Percentiles rank a stretch among this genome's conserved stretches.
Evolutionary conservation across 2,888 invertebrate species (phyloP).

Genomic region (Diarsia rubi): DNA sequence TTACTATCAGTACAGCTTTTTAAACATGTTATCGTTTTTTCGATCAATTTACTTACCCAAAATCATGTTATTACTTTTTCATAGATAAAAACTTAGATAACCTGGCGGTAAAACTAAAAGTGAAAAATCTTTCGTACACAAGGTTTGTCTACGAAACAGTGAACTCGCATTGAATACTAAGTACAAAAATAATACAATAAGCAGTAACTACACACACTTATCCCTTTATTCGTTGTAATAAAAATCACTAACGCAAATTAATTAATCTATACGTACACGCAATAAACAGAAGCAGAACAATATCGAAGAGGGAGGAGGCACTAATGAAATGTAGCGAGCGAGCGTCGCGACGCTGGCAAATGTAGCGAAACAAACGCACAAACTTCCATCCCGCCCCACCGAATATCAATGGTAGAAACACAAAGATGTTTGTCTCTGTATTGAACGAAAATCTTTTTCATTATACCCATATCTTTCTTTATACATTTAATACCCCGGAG

Average conservation of each 20-base stretch:
- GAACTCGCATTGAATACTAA: conserved; percentile 46
- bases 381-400: conserved; percentile 75
- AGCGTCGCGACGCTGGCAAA: conserved; percentile 80
- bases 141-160: conserved; percentile 15
- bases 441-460: conserved; percentile 69
- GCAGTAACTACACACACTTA: conserved; percentile 47
- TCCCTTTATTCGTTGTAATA: conserved; percentile 69
- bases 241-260: conserved; percentile 83
- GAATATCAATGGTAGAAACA: conserved; percentile 77
- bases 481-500: conserved; percentile 58
- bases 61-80: not conserved
- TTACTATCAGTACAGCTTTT: not conserved
- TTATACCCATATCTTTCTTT: conserved; percentile 65
- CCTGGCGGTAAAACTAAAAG: not conserved
- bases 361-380: conserved; percentile 86
- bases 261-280: conserved; percentile 83
- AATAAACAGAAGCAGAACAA: conserved; percentile 82
- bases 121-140: conserved; percentile 10
- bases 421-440: conserved; percentile 71
- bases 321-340: conserved; percentile 88
- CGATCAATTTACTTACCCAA: not conserved
- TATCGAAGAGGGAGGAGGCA: conserved; percentile 78
- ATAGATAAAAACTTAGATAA: not conserved
- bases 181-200: conserved; percentile 42
- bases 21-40: conserved; percentile 8